Percentiles rank a stretch among this genome's conserved stretches.
Conservation (phyloP, 2,888 invertebrate genomes). For the Hypomecis punctinalis region DNA sequence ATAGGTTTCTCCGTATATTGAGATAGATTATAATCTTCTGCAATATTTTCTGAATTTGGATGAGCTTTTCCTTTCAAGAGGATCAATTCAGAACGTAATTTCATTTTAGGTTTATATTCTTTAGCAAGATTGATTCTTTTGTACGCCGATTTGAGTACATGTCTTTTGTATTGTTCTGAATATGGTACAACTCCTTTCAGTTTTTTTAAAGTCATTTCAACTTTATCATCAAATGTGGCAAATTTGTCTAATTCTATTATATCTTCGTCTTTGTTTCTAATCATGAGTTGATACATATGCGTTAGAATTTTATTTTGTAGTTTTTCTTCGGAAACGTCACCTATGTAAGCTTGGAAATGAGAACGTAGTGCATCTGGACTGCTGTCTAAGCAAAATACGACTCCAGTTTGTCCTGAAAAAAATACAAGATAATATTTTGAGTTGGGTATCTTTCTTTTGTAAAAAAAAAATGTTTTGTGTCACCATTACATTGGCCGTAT, state of each 20-base stretch:
- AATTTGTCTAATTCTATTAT: conserved; percentile 43
- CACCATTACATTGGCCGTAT: too few relatives aligned
- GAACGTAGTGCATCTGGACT: conserved; percentile 59
- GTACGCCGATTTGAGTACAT: conserved; percentile 51
- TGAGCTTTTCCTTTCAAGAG: conserved; percentile 56
- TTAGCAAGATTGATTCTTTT: conserved; percentile 51
- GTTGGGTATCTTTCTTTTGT: too few relatives aligned
- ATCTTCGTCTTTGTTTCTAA: conserved; percentile 39
- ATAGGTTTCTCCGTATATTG: conserved; percentile 57
- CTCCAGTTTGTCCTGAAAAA: conserved; percentile 57
- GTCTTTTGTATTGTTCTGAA: conserved; percentile 54
- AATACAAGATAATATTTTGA: not conserved
- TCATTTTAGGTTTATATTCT: conserved; percentile 54
- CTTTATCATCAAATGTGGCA: conserved; percentile 50
- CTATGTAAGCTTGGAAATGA: conserved; percentile 55
- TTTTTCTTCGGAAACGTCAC: conserved; percentile 47
- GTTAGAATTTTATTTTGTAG: conserved; percentile 52
- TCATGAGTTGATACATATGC: conserved; percentile 51
- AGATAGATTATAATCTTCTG: conserved; percentile 59
- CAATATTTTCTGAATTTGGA: conserved; percentile 39
- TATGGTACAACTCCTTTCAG: conserved; percentile 42
- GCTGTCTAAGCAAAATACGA: conserved; percentile 63
- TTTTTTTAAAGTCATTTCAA: conserved; percentile 45
- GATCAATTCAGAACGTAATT: conserved; percentile 58
- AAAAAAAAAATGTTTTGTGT: too few relatives aligned